Conservation (phyloP, 2,888 invertebrate species). For the Cerceris rybyensis region DNA sequence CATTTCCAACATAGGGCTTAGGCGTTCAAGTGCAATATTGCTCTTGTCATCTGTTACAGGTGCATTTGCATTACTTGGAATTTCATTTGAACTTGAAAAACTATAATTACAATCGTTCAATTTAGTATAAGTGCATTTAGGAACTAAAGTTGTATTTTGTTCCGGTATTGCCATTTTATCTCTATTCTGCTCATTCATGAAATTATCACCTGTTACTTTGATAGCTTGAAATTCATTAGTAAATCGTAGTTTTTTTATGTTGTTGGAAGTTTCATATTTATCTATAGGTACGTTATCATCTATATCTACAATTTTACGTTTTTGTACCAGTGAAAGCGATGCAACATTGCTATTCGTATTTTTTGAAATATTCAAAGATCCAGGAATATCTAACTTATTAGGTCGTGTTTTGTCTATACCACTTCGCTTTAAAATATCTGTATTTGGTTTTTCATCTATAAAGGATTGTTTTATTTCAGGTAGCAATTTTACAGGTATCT, state of each 20-base stretch:
- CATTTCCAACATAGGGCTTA: constrained; percentile 26
- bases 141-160: not conserved
- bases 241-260: constrained; percentile 68
- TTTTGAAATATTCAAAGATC: not conserved
- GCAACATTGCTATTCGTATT: not conserved
- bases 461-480: no score
- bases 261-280: constrained; percentile 29
- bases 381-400: not conserved
- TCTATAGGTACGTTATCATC: constrained; percentile 51
- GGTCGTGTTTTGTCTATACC: no score
- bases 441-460: no score
- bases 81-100: constrained; percentile 70
- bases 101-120: not conserved
- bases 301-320: constrained; percentile 51
- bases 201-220: constrained; percentile 64
- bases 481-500: no score
- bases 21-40: constrained; percentile 26
- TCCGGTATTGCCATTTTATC: not conserved
- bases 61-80: constrained; percentile 76
- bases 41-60: constrained; percentile 77
- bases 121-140: not conserved
- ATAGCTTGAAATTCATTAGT: constrained; percentile 66
- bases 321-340: constrained; percentile 22
- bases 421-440: no score
- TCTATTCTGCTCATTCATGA: not conserved